phyloP scores from a whole-genome alignment of 2,113 vertebrate genomes.

The Catharus minimus region DNA sequence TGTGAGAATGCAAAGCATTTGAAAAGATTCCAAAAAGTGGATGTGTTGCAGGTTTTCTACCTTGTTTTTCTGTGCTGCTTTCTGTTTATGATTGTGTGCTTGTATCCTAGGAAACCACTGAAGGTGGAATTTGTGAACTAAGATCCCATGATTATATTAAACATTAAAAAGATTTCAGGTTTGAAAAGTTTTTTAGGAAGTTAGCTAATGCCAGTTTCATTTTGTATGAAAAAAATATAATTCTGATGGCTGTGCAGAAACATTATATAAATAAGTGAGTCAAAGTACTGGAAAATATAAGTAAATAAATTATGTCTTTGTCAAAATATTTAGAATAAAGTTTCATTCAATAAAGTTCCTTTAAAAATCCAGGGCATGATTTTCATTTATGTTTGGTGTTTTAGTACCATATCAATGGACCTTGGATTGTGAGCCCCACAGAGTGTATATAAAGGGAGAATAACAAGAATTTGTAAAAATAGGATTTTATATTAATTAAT shows the following conservation, averaged over 20 bases:
- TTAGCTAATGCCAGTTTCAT: not conserved
- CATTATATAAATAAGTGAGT: not conserved
- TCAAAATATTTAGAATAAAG: not conserved
- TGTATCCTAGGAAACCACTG: slow-evolving; percentile 45
- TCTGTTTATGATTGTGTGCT: slow-evolving; percentile 8
- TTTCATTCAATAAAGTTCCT: not conserved
- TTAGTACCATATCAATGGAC: not conserved
- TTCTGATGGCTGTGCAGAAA: not conserved
- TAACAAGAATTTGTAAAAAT: not conserved
- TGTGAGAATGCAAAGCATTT: not conserved
- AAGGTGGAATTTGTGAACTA: not conserved
- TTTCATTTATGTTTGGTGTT: not conserved
- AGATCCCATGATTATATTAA: not conserved
- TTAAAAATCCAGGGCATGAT: not conserved
- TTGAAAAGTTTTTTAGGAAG: not conserved
- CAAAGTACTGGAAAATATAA: not conserved
- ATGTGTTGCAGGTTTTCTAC: not conserved
- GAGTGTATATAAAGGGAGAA: not conserved
- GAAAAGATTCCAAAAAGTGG: not conserved
- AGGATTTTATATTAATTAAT: not conserved
- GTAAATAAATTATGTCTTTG: not conserved
- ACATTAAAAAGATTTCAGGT: not conserved
- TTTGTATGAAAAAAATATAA: not conserved
- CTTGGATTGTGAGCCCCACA: not conserved
- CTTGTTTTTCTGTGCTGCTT: not conserved